Conservation (phyloP, 2,797 vertebrate species). For the Phyllotis vaccarum region DNA sequence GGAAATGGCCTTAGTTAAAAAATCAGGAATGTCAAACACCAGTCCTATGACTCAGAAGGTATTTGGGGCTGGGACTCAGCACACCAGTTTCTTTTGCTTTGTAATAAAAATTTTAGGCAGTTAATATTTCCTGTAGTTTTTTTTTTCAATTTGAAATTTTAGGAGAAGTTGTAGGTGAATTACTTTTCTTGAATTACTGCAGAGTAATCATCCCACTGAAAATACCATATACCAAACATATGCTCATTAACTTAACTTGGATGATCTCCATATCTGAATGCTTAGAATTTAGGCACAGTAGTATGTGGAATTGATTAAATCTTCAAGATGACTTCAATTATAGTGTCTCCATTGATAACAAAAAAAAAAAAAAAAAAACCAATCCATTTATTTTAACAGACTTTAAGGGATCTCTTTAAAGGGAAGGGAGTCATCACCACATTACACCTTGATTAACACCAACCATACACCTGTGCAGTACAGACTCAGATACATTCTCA, state of each 20-base stretch:
- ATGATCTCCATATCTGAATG: neutral
- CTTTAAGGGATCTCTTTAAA: constrained; percentile 15
- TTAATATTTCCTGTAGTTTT: constrained; percentile 10
- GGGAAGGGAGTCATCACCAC: neutral
- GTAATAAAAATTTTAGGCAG: neutral
- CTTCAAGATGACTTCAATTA: neutral
- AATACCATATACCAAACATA: neutral
- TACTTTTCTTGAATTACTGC: constrained; percentile 57
- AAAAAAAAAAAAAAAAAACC: too few species aligned
- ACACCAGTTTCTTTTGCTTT: neutral
- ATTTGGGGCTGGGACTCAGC: neutral
- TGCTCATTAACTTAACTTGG: constrained; percentile 13
- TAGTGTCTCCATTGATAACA: neutral
- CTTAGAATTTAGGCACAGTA: neutral
- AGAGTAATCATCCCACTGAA: neutral
- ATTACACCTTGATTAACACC: neutral
- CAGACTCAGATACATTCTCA: neutral
- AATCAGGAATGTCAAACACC: neutral
- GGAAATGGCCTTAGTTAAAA: neutral
- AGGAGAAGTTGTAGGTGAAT: neutral
- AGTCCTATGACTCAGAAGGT: neutral
- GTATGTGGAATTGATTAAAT: neutral
- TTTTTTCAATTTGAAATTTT: constrained; percentile 36
- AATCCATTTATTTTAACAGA: neutral
- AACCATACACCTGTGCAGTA: neutral